Percentiles rank a stretch among this genome's conserved stretches.
These are phyloP conservation scores for Mylabris phalerata DNA, from an alignment of 1,140 invertebrate species.

Conservation along the genomic window DNA sequence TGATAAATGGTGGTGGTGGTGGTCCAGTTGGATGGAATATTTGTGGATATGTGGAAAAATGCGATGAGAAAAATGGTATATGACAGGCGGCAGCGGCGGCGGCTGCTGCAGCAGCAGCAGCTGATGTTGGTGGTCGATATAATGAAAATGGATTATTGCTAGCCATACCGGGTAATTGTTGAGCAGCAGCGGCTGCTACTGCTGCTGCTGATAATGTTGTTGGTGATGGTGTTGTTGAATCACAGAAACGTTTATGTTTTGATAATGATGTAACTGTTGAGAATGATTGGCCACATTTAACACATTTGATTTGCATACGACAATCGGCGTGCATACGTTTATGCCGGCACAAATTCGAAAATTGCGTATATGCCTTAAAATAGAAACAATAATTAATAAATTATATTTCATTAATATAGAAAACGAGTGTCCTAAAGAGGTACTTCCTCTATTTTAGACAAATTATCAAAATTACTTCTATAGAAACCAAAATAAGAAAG, in stretches of 20 bases:
- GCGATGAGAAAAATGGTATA: slow-evolving; percentile 48
- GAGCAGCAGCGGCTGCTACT: slow-evolving; percentile 34
- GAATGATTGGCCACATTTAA: slow-evolving; percentile 87
- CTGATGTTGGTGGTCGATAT: slow-evolving; percentile 46
- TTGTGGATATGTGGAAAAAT: slow-evolving; percentile 46
- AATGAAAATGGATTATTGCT: slow-evolving; percentile 62
- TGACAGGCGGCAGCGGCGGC: slow-evolving; percentile 9
- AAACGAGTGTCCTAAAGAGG: no score
- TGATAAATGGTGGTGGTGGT: slow-evolving; percentile 42
- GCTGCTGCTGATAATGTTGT: slow-evolving; percentile 44
- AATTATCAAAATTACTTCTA: no score
- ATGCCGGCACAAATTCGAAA: slow-evolving; percentile 98
- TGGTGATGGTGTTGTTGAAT: slow-evolving; percentile 51
- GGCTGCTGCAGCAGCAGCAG: no score
- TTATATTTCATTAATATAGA: background rate
- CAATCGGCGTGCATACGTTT: slow-evolving; percentile 96
- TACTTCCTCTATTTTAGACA: no score
- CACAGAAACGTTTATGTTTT: slow-evolving; percentile 80
- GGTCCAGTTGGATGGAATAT: slow-evolving; percentile 49
- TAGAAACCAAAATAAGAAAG: no score
- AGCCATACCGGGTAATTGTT: slow-evolving; percentile 23
- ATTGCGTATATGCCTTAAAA: slow-evolving; percentile 93
- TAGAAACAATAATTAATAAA: slow-evolving; percentile 42
- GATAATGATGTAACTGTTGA: slow-evolving; percentile 76
- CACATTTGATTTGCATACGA: slow-evolving; percentile 82